Conservation (phyloP, 2,888 invertebrate genomes). For the Dexiosoma caninum region DNA sequence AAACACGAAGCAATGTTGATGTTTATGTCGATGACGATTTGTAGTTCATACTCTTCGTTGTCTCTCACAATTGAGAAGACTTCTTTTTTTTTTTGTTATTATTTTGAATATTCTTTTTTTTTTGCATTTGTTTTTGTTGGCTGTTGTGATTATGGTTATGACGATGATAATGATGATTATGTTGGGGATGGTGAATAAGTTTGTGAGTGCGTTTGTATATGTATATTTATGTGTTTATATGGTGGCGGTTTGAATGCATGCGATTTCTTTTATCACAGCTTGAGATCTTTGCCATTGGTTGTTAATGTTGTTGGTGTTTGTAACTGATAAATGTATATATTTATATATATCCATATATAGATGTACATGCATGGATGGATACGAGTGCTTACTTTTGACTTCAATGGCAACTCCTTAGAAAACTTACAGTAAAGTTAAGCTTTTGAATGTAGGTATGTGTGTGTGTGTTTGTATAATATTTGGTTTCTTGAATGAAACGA, state of each 20-base stretch:
- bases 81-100: constrained; percentile 29
- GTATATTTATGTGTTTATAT: constrained; percentile 23
- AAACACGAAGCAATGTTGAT: neutral
- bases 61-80: neutral
- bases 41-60: neutral
- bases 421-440: neutral
- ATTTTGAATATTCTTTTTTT: constrained; percentile 22
- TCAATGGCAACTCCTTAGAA: constrained; percentile 51
- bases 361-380: neutral
- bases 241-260: constrained; percentile 59
- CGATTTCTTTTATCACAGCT: constrained; percentile 67
- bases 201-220: neutral
- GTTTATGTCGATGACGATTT: neutral
- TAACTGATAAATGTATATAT: neutral
- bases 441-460: neutral
- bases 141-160: constrained; percentile 60
- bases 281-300: constrained; percentile 70
- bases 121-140: neutral
- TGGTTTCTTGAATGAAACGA: constrained; percentile 27
- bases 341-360: no score
- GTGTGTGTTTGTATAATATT: neutral
- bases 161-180: constrained; percentile 55
- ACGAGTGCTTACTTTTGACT: constrained; percentile 18
- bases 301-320: constrained; percentile 39
- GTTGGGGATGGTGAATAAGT: constrained; percentile 6